Percentiles rank a stretch among this genome's conserved stretches.
phyloP scores from a whole-genome alignment of 2,113 vertebrate genomes.

The Hydrochoerus hydrochaeris region DNA sequence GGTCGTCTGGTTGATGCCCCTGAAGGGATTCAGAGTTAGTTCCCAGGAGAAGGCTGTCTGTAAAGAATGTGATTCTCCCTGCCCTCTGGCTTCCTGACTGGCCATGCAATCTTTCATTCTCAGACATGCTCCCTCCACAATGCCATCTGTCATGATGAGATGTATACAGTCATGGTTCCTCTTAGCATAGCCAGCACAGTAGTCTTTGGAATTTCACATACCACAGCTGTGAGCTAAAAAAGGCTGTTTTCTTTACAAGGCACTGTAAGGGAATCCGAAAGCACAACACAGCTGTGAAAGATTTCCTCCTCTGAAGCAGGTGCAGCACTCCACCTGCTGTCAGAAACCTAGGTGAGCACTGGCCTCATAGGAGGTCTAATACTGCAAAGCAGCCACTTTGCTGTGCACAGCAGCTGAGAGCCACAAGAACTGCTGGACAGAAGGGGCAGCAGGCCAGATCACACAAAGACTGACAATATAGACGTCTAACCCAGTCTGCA shows the following conservation, averaged over 20 bases:
- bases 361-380: neutral
- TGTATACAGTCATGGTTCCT: no score
- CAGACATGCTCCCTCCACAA: neutral
- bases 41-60: neutral
- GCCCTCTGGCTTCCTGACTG: neutral
- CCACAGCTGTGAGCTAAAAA: neutral
- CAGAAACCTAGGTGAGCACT: neutral
- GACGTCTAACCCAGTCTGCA: neutral
- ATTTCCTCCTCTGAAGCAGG: neutral
- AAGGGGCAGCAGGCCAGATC: accelerated
- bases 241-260: neutral
- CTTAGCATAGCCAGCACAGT: neutral
- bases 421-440: neutral
- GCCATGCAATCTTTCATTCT: neutral
- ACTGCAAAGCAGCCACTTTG: neutral
- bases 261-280: neutral
- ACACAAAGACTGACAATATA: neutral
- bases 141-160: no score
- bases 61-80: no score
- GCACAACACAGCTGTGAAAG: neutral
- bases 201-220: neutral
- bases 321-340: neutral
- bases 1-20: neutral
- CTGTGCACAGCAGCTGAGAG: neutral
- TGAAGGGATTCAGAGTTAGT: neutral